phyloP scores from a whole-genome alignment of 2,113 vertebrate genomes.

The Halichoerus grypus region DNA sequence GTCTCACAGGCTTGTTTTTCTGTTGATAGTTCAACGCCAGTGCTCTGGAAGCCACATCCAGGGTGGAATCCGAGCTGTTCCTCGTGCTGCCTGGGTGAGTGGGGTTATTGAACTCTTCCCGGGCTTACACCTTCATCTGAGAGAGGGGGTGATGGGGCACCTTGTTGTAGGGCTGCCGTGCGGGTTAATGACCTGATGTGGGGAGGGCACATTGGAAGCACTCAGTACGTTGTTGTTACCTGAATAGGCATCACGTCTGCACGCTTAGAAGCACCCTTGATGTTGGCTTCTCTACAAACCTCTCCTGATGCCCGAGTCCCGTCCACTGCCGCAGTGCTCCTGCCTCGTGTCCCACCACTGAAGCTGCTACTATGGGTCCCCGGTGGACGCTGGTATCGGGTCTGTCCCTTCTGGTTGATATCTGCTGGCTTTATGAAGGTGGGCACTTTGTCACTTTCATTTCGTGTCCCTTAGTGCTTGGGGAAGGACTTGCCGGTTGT shows the following conservation, averaged over 20 bases:
- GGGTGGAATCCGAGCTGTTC: background rate
- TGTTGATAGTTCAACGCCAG: background rate
- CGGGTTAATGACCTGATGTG: rapidly evolving
- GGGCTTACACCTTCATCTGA: background rate
- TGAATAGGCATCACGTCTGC: background rate
- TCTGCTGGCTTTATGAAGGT: background rate
- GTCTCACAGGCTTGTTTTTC: background rate
- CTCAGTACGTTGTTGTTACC: background rate
- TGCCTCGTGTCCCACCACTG: too few relatives aligned
- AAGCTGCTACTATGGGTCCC: rapidly evolving
- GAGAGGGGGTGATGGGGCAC: rapidly evolving
- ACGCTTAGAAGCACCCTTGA: background rate
- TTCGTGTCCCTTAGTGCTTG: background rate
- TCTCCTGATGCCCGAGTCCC: rapidly evolving
- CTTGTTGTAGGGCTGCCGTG: background rate
- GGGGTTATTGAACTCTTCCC: background rate
- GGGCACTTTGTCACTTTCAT: background rate
- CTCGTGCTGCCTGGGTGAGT: rapidly evolving
- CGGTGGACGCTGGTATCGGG: background rate
- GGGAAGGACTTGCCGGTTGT: background rate
- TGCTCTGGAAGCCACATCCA: too few relatives aligned
- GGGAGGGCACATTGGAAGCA: background rate
- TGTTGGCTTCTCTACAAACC: background rate
- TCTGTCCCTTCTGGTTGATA: background rate
- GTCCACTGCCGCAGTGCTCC: background rate